These are phyloP conservation scores for Drosophila orosa DNA, from an alignment of 1,140 invertebrate species.

Conservation along the genomic window DNA sequence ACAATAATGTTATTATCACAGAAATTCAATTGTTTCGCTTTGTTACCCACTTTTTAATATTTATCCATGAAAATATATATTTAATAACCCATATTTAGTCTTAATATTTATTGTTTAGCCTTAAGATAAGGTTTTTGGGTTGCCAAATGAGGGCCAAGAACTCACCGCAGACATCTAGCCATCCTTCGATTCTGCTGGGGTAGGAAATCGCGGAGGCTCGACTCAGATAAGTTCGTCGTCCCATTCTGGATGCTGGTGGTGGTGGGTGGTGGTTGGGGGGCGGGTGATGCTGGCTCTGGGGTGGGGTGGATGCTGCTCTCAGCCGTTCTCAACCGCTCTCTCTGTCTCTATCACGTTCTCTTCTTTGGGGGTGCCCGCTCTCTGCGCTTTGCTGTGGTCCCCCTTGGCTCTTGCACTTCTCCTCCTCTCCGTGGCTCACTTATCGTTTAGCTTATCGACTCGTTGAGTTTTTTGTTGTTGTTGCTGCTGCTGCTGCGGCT, in stretches of 20 bases:
- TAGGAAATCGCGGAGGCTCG: conserved; percentile 84
- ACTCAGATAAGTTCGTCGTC: conserved; percentile 79
- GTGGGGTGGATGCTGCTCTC: conserved; percentile 48
- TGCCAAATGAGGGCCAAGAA: conserved; percentile 27
- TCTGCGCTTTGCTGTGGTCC: not conserved
- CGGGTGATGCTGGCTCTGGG: conserved; percentile 12
- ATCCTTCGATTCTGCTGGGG: conserved; percentile 89
- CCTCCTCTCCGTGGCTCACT: conserved; percentile 22
- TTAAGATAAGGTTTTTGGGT: not conserved
- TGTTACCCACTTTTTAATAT: not conserved
- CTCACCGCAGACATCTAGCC: conserved; percentile 89
- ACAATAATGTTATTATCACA: not conserved
- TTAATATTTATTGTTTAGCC: too few species aligned
- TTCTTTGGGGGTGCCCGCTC: conserved; percentile 3
- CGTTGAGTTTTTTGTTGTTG: conserved; percentile 43
- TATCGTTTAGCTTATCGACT: conserved; percentile 74
- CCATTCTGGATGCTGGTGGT: conserved; percentile 55
- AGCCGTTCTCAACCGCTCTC: conserved; percentile 1
- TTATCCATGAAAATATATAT: not conserved
- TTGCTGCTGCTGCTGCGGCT: conserved; percentile 39
- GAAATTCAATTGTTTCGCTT: not conserved
- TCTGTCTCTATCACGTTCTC: conserved; percentile 7
- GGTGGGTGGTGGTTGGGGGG: not conserved
- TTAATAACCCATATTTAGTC: not conserved
- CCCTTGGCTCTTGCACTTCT: not conserved